Evolutionary conservation across 2,113 vertebrate species (phyloP).

Genomic region (Etheostoma cragini): DNA sequence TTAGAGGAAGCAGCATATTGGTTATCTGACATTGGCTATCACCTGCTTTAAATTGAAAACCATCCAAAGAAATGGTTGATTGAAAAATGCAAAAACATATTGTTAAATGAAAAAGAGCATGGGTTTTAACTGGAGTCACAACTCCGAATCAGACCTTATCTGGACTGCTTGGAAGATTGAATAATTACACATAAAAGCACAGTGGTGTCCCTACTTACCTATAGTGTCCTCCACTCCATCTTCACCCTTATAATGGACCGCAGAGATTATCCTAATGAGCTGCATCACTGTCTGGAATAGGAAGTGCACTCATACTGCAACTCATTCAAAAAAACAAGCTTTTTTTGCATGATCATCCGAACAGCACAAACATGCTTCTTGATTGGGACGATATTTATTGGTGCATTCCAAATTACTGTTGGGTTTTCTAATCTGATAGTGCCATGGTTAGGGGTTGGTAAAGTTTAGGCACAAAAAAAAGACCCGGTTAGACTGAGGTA

Average conservation of each 20-base stretch:
- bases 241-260: background rate
- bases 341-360: background rate
- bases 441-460: too few species aligned
- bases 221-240: background rate
- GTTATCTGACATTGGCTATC: conserved; percentile 51
- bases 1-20: conserved; percentile 46
- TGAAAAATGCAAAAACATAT: conserved; percentile 19
- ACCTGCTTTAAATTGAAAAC: conserved; percentile 23
- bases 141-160: background rate
- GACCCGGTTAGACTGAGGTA: background rate
- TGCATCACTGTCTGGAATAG: background rate
- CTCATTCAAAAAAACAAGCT: background rate
- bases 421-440: background rate
- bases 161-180: background rate
- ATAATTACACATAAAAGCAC: background rate
- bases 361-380: background rate
- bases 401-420: background rate
- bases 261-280: background rate
- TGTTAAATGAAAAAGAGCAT: background rate
- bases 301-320: background rate
- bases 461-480: background rate
- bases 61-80: conserved; percentile 29
- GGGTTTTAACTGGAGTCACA: background rate
- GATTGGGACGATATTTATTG: background rate
- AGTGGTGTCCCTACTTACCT: background rate